These are phyloP conservation scores for Grapholita molesta DNA, from an alignment of 1,140 invertebrate genomes.

Conservation along the genomic window DNA sequence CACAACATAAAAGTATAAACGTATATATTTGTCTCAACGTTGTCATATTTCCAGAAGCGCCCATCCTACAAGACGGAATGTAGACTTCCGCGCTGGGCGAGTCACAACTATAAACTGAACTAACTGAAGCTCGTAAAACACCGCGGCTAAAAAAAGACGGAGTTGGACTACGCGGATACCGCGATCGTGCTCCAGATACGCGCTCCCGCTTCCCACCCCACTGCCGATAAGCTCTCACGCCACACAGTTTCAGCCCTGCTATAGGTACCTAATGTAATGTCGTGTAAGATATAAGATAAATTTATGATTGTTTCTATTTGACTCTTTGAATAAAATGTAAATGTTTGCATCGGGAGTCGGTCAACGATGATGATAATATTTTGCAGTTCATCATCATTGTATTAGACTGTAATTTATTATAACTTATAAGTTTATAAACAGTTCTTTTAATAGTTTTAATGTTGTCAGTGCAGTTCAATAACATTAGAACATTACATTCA, in stretches of 20 bases:
- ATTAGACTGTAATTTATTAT: neutral
- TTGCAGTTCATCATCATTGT: neutral
- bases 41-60: conserved; percentile 34
- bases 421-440: neutral
- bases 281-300: too few species aligned
- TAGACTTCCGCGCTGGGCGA: conserved; percentile 30
- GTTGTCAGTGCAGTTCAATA: neutral
- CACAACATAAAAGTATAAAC: conserved; percentile 26
- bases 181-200: conserved; percentile 33
- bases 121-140: conserved; percentile 34
- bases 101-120: conserved; percentile 25
- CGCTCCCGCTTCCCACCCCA: conserved; percentile 41
- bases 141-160: conserved; percentile 34
- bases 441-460: neutral
- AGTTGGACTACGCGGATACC: conserved; percentile 25
- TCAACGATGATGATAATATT: neutral
- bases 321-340: neutral
- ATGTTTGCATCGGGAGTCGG: neutral
- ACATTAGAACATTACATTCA: too few species aligned
- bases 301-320: neutral
- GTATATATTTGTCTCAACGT: conserved; percentile 25
- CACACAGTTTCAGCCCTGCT: conserved; percentile 4
- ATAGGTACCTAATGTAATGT: neutral
- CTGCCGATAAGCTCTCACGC: conserved; percentile 45
- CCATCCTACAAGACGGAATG: conserved; percentile 30